Base-by-base conservation (phyloP, 2,888 invertebrate genomes). In the Synanthedon formicaeformis region DNA sequence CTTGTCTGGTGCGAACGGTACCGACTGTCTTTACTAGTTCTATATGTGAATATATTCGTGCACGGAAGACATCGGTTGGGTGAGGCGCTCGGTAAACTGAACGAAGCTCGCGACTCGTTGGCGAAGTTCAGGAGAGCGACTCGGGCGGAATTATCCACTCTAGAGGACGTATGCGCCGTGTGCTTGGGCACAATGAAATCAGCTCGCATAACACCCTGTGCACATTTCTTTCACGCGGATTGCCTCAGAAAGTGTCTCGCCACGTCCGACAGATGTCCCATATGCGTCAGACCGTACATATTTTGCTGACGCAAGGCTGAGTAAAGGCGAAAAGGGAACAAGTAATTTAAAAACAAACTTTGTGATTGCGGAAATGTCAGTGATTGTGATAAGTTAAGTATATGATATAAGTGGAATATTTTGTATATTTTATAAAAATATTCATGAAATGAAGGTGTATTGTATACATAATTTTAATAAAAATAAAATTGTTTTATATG, bases 91-190 rank as follows among this genome's bases (percentile, higher is more conserved):
- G 76, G 73, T 49, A 86, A 84, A 55, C 71, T 94, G 54, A 80
- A 81, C 50, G 88, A 85, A 48, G 93, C 93, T 59, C 87, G 90
- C 51, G 89, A 89, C 0, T 86, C 91, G 3, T 69, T 94, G 51
- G 89, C 89, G 14, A 88, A 88, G 63, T 92, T 92, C 63, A 79
- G 92, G 48, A 84, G 89, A 10, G 94, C 94, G 18, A 91, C 91
- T 2, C 54, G 71, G 0, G 90, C 91, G 10, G 94, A 94, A 66
- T 87, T 94, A 45, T 83, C 88, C 11, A 89, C 89, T 49, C 89
- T 92, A 55, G 93, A 94, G 63, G 94, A 94, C 63, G 92, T 94
- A 0, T 94, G 94, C 70, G 93, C 94, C 0, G 93, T 94, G 3
- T 94, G 94, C 65, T 84, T 94, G 41, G 91, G 90, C 57, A 70